Percentiles rank a stretch among this genome's conserved stretches.
These are phyloP conservation scores for Tinea semifulvella DNA, from an alignment of 2,888 invertebrate species.

Conservation along the genomic window DNA sequence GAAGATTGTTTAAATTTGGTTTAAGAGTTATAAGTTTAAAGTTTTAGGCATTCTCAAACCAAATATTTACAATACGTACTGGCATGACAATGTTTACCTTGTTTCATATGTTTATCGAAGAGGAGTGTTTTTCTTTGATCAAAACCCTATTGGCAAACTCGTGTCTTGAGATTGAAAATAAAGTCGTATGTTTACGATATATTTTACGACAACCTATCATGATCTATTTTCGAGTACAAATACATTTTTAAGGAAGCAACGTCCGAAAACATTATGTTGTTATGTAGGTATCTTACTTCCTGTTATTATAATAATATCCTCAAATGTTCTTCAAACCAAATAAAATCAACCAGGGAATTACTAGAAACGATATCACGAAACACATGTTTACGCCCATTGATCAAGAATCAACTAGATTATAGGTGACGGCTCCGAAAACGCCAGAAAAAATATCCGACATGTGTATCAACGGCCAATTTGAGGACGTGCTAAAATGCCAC, in stretches of 20 bases:
- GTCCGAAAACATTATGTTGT: slow-evolving; percentile 11
- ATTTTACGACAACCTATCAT: slow-evolving; percentile 13
- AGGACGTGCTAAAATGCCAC: too few species aligned
- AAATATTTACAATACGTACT: slow-evolving; percentile 1
- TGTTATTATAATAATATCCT: background rate
- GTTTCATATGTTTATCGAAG: slow-evolving; percentile 3
- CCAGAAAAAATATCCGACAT: too few species aligned
- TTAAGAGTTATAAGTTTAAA: too few species aligned
- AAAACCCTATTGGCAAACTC: slow-evolving; percentile 14
- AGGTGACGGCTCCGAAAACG: too few species aligned
- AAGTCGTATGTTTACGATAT: slow-evolving; percentile 13
- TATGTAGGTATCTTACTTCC: background rate
- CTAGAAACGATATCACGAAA: too few species aligned
- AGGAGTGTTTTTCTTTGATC: slow-evolving; percentile 14
- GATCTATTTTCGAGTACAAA: slow-evolving; percentile 11
- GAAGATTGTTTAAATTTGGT: too few species aligned
- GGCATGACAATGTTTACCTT: slow-evolving; percentile 13
- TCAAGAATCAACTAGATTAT: too few species aligned
- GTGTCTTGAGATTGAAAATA: slow-evolving; percentile 14
- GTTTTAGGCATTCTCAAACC: too few species aligned
- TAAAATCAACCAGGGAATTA: too few species aligned
- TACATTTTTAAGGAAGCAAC: slow-evolving; percentile 1
- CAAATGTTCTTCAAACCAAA: too few species aligned
- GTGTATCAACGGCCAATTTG: too few species aligned
- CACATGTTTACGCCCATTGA: too few species aligned